These are phyloP conservation scores for Heliornis fulica DNA, from an alignment of 2,113 vertebrate species.

Conservation along the genomic window DNA sequence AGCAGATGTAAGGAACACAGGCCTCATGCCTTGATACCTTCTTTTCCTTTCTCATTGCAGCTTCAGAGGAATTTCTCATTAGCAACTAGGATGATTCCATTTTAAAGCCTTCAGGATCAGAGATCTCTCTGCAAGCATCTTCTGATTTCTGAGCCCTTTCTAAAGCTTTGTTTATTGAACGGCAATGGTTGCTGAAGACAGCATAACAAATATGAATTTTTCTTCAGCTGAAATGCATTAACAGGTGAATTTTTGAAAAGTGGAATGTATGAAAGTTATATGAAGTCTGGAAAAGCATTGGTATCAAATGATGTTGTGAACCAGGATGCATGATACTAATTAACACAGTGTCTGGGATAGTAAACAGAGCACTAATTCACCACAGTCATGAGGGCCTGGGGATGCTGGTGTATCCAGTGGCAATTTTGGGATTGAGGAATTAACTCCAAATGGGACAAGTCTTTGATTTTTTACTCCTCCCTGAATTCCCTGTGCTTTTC, in stretches of 20 bases:
- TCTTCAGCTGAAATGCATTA: not conserved
- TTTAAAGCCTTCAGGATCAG: not conserved
- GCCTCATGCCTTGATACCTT: not conserved
- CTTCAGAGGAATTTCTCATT: not conserved
- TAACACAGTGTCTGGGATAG: not conserved
- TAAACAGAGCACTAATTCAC: not conserved
- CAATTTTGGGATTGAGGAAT: not conserved
- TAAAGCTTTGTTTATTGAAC: not conserved
- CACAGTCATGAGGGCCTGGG: not conserved
- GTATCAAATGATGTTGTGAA: not conserved
- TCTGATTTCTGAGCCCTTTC: not conserved
- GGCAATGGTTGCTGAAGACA: not conserved
- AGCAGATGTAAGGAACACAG: not conserved
- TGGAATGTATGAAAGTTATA: not conserved
- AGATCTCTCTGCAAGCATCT: constrained; percentile 15
- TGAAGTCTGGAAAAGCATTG: not conserved
- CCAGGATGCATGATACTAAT: not conserved
- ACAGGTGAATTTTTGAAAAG: not conserved
- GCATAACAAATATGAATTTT: not conserved
- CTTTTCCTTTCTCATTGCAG: not conserved
- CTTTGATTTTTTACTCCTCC: not conserved
- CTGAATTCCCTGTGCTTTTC: not conserved
- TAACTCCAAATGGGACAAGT: not conserved
- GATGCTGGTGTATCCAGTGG: not conserved
- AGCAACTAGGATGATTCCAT: not conserved